Conservation (phyloP, 2,113 vertebrate species). For the Ceyx melanurus region DNA sequence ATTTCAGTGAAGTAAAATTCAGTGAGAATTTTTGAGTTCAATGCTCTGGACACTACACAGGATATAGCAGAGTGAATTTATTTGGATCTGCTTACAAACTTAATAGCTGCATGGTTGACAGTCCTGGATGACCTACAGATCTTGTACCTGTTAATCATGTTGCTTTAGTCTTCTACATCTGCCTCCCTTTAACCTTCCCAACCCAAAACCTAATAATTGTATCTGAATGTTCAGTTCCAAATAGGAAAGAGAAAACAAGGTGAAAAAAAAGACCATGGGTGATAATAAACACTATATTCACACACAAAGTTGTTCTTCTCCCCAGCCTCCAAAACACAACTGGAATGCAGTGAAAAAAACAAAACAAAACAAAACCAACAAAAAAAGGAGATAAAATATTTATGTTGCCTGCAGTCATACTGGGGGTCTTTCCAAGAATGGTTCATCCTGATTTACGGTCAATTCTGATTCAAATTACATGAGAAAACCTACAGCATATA, state of each 20-base stretch:
- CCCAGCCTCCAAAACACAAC: neutral
- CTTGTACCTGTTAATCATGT: neutral
- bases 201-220: neutral
- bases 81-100: neutral
- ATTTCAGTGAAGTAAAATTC: neutral
- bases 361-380: neutral
- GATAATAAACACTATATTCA: neutral
- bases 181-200: neutral
- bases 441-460: slow-evolving; percentile 4
- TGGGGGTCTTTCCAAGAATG: slow-evolving; percentile 17
- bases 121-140: neutral
- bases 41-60: neutral
- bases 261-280: neutral
- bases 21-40: neutral
- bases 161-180: neutral
- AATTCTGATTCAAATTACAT: neutral
- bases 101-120: neutral
- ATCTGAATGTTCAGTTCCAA: neutral
- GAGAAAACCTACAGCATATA: slow-evolving; percentile 11
- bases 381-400: slow-evolving; percentile 59
- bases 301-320: neutral
- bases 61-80: neutral
- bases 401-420: slow-evolving; percentile 53
- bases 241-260: neutral
- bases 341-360: neutral